Base-by-base conservation (phyloP, 2,797 vertebrate genomes). In the Paramormyrops hopkinsi region DNA sequence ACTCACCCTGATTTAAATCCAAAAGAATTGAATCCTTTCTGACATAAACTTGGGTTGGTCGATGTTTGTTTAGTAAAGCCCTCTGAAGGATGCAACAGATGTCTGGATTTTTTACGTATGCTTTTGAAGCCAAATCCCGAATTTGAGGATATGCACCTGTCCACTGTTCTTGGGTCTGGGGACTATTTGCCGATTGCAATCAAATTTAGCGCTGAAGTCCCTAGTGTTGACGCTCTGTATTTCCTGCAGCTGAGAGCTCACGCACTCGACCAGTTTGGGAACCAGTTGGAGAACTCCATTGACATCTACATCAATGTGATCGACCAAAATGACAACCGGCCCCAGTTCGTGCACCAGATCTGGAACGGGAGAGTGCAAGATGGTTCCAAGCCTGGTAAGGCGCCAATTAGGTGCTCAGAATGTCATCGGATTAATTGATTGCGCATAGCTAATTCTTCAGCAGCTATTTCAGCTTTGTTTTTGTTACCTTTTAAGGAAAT, bases 301-400 rank as follows among this genome's bases (percentile, higher is more conserved):
- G 98, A 99, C 93, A 98, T 99, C 84, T 96, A 97, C 94, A 98
- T 99, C 96, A 99, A 99, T 91, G 98, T 99, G 69, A 99, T 99
- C 92, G 98, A 99, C 94, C 98, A 98, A 98, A 99, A 99, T 90
- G 98, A 99, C 95, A 99, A 99, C 93, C 96, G 98, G 87, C 98
- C 98, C 0, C 98, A 99, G 94, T 99, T 99, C 94, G 94, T 96
- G 89, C 97, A 99, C 93, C 98, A 98, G 91, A 97, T 98, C 92
- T 99, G 97, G 97, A 99, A 99, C 79, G 98, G 98, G 88, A 97
- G 96, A 0, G 97, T 99, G 73, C 96, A 97, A 5, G 98, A 99
- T 92, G 97, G 98, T 92, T 99, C 98, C 91, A 99, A 98, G 93
- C 98, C 98, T 94, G 98, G 98, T 99, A 96, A 95, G 89, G 7